Base-by-base conservation (phyloP, 1,140 invertebrate genomes). In the Coelopa frigida region DNA sequence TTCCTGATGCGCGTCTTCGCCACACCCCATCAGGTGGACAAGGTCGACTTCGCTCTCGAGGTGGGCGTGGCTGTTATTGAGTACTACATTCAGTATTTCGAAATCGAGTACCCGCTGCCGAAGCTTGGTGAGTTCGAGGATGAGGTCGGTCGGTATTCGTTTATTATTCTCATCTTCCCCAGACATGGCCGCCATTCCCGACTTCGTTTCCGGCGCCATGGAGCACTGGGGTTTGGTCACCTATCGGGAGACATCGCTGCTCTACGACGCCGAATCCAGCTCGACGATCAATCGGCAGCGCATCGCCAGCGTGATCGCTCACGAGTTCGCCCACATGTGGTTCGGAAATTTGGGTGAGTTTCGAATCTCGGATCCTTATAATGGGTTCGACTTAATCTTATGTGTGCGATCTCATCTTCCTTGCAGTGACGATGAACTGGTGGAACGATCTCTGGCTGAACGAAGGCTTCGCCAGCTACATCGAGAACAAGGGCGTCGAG, bases 381-480 rank as follows among this genome's bases (percentile, higher is more conserved):
- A 42, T 11, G n/a, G 14, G 7, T 42, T 18, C 26, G 21, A 24
- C 18, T 75, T 76, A 23, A 37, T 11, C 3, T 42, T 8, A 20
- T 8, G 0, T 29, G 5, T 41, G 39, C 5, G 18, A 20, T 29
- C 11, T 15, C 8, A 42, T 5, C 5, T 4, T 15, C 32, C 5
- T 74, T 75, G 51, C 48, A 86, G 89, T 92, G 2, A 93, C 89
- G n/a, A 83, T 92, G 79, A 75, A 82, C 47, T 94, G 90, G 90
- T 95, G 91, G 91, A 83, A 89, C 61, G 89, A 94, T 68, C 72
- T 95, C 0, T 95, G 90, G 89, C 73, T 94, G n/a, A 93, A 92
- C 66, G 89, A 94, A 73, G 90, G 91, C 7, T 94, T 96, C 60
- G 91, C 91, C 6, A 82, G 81, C 22, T 95, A 85, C 56, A 87